Evolutionary conservation across 2,113 vertebrate species (phyloP).

Genomic region (Austrofundulus limnaeus): DNA sequence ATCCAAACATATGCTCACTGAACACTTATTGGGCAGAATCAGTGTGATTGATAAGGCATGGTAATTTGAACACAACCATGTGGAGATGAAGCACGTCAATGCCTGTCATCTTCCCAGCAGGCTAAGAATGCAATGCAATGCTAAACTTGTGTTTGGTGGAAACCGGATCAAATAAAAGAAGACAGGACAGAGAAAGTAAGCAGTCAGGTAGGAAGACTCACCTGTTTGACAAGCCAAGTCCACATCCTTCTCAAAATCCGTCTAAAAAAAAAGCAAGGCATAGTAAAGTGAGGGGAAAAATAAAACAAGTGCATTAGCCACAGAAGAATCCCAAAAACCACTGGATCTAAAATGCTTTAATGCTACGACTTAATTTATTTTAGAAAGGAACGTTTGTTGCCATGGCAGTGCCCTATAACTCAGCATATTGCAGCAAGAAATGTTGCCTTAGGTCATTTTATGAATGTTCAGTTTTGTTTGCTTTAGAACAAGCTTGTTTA

Average conservation of each 20-base stretch:
- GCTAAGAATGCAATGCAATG: slow-evolving; percentile 23
- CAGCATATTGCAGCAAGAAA: slow-evolving; percentile 24
- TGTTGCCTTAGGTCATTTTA: not conserved
- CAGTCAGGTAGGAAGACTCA: slow-evolving; percentile 68
- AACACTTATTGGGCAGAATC: slow-evolving; percentile 55
- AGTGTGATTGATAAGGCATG: slow-evolving; percentile 62
- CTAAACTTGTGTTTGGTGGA: slow-evolving; percentile 24
- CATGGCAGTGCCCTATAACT: slow-evolving; percentile 22
- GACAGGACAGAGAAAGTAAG: not conserved
- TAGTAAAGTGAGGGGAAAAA: slow-evolving; percentile 30
- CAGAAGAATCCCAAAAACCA: slow-evolving; percentile 14
- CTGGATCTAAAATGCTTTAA: slow-evolving; percentile 24
- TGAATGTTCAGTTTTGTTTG: slow-evolving; percentile 16
- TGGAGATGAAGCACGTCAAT: slow-evolving; percentile 39
- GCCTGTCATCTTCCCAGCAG: slow-evolving; percentile 38
- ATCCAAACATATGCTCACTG: slow-evolving; percentile 50
- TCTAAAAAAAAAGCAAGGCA: slow-evolving; percentile 80
- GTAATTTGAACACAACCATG: slow-evolving; percentile 46
- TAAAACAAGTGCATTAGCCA: slow-evolving; percentile 25
- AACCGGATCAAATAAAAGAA: slow-evolving; percentile 9
- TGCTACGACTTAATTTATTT: slow-evolving; percentile 10
- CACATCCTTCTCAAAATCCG: slow-evolving; percentile 99
- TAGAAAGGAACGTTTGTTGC: slow-evolving; percentile 29
- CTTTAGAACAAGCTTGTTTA: slow-evolving; percentile 1
- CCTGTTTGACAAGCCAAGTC: slow-evolving; percentile 98